Base-by-base conservation (phyloP, 2,888 invertebrate genomes). In the Parnassius orleans region DNA sequence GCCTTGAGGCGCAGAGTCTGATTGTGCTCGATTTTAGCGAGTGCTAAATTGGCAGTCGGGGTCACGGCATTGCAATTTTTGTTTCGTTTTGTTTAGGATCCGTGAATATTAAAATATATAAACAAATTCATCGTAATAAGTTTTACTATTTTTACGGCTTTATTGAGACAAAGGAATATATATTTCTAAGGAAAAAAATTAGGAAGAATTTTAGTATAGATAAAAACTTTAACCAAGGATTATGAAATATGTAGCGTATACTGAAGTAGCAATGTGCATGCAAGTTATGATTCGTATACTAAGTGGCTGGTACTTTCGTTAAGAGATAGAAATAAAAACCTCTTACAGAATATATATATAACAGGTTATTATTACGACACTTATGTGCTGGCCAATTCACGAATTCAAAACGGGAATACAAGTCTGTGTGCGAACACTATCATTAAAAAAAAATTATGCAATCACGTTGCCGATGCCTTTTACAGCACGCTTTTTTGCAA, bases 1-100 rank as follows among this genome's bases (percentile, higher is more conserved):
- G 73, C 86, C 82, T 83, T 84, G 80, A 69, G 63, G 70, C 65
- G 60, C 70, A 67, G 74, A 70, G 72, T 69, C 71, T 72, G 70
- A 72, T 70, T 70, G 68, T 71, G 69, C 71, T 74, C 69, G 66
- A 71, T 79, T 78, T 83, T 82, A 81, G 80, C 80, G 72, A 75
- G 71, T 69, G 67, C 73, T 75, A 78, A 80, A 81, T 83, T 79
- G 77, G 71, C 67, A 68, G 60, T 65, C 79, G 70, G 77, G 80
- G 83, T 78, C 82, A 70, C 69, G 24, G 67, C 63, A 24, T 51
- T 73, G 72, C 69, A 69, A 69, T 47, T 56, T 41, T 71, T 72
- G 66, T 67, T 67, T 66, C 9, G 11, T 47, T 14, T 47, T 43
- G 11, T 43, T 43, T 33, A 33, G 33, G 5, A 33, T 33, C 33